phyloP scores from a whole-genome alignment of 2,888 invertebrate genomes.

The Xestia sexstrigata region DNA sequence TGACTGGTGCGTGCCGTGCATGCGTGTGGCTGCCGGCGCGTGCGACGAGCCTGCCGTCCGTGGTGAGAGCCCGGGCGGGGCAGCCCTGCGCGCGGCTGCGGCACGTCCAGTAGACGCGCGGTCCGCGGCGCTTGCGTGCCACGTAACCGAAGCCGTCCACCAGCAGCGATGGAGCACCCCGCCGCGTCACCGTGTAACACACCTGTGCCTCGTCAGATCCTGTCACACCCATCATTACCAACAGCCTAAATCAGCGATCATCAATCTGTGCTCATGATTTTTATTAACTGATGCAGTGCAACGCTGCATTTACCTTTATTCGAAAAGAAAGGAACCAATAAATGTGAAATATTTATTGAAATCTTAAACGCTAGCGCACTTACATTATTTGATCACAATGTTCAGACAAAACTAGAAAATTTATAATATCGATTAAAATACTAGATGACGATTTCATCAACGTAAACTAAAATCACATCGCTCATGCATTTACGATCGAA shows the following conservation, averaged over 20 bases:
- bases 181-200: constrained; percentile 85
- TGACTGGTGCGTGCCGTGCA: constrained; percentile 71
- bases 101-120: constrained; percentile 87
- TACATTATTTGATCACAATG: constrained; percentile 75
- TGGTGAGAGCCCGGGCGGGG: constrained; percentile 83
- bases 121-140: constrained; percentile 85
- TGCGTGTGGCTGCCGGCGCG: constrained; percentile 79
- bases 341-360: constrained; percentile 71
- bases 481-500: constrained; percentile 54
- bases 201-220: constrained; percentile 74
- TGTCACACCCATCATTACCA: constrained; percentile 59
- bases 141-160: constrained; percentile 83
- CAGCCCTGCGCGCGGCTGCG: constrained; percentile 81
- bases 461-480: constrained; percentile 55
- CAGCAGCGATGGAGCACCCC: constrained; percentile 85
- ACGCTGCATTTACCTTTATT: neutral
- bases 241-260: constrained; percentile 19
- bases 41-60: constrained; percentile 78
- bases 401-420: constrained; percentile 64
- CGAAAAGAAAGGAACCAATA: constrained; percentile 45
- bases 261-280: neutral
- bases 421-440: constrained; percentile 59
- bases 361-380: constrained; percentile 65
- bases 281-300: neutral
- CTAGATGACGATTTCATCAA: constrained; percentile 55